Conservation (phyloP, 2,888 invertebrate species). For the Dynastes tityus region DNA sequence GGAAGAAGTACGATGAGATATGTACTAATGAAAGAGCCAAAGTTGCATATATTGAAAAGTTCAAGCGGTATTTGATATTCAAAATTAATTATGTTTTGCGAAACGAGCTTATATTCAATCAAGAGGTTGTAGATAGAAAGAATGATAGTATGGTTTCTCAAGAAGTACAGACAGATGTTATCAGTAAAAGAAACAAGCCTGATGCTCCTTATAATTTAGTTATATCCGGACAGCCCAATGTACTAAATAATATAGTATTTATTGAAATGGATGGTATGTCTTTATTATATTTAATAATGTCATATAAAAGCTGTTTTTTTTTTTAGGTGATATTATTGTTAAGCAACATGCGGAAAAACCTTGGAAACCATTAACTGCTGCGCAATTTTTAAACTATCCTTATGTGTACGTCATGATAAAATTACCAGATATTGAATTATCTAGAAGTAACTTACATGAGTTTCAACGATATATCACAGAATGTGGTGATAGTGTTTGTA, state of each 20-base stretch:
- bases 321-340: constrained; percentile 53
- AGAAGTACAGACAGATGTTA: constrained; percentile 33
- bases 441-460: constrained; percentile 52
- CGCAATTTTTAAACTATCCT: constrained; percentile 55
- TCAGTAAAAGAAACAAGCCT: constrained; percentile 40
- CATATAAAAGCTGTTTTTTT: constrained; percentile 2
- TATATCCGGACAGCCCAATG: constrained; percentile 54
- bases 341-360: constrained; percentile 54
- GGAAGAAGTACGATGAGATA: constrained; percentile 51
- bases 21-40: constrained; percentile 30
- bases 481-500: constrained; percentile 40
- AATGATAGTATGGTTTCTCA: constrained; percentile 15
- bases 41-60: constrained; percentile 52
- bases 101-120: constrained; percentile 44
- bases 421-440: constrained; percentile 54
- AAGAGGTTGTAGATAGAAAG: background rate
- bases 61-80: constrained; percentile 52
- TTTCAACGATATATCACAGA: constrained; percentile 54
- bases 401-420: constrained; percentile 53
- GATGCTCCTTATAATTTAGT: constrained; percentile 53
- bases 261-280: constrained; percentile 51
- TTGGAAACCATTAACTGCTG: constrained; percentile 52
- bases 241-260: constrained; percentile 55
- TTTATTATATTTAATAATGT: constrained; percentile 29
- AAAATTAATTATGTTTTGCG: constrained; percentile 53